phyloP scores from a whole-genome alignment of 2,888 invertebrate genomes.

The Galerucella nymphaeae region DNA sequence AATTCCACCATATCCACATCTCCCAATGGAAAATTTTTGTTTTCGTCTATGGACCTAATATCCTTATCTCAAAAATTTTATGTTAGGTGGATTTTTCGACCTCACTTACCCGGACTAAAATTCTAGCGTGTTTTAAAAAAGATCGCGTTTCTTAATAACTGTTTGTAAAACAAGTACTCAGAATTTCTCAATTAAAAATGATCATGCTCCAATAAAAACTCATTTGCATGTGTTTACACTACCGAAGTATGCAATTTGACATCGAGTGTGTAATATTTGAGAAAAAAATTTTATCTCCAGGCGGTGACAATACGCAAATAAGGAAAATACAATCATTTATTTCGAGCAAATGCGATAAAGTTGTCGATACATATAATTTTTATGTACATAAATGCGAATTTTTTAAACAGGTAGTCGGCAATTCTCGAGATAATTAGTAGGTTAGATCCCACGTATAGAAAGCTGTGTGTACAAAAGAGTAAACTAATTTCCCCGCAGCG shows the following conservation, averaged over 20 bases:
- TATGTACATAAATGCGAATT: constrained; percentile 19
- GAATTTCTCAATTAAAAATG: neutral
- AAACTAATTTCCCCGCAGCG: neutral
- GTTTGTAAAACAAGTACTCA: too few relatives aligned
- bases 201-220: constrained; percentile 3
- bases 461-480: constrained; percentile 35
- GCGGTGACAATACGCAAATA: constrained; percentile 26
- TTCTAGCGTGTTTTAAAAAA: too few relatives aligned
- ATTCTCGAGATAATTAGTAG: constrained; percentile 36
- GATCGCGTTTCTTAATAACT: too few relatives aligned
- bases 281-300: constrained; percentile 1
- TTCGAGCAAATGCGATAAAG: constrained; percentile 23
- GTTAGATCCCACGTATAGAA: constrained; percentile 41
- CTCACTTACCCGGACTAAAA: too few relatives aligned
- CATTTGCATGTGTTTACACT: constrained; percentile 5
- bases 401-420: constrained; percentile 33
- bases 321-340: constrained; percentile 27
- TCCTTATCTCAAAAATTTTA: too few relatives aligned
- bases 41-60: too few relatives aligned
- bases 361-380: constrained; percentile 33
- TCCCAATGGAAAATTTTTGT: too few relatives aligned
- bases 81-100: too few relatives aligned
- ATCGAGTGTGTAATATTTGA: constrained; percentile 4
- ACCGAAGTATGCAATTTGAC: neutral
- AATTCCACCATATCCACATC: too few relatives aligned